Conservation (phyloP, 2,797 vertebrate genomes). For the Chanos chanos region DNA sequence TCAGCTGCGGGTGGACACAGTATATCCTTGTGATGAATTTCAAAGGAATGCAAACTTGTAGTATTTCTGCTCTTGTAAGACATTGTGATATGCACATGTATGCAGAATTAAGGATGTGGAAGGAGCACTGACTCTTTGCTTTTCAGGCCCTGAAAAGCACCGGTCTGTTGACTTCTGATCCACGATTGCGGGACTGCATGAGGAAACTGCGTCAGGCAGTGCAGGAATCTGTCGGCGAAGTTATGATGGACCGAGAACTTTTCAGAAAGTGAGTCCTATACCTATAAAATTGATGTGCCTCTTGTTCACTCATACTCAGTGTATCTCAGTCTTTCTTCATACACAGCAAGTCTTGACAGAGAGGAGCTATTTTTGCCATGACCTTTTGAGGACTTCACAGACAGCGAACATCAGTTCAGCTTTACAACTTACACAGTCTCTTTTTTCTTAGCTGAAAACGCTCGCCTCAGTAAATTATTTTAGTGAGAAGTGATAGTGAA, state of each 20-base stretch:
- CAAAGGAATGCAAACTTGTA: too few relatives aligned
- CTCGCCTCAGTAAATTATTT: too few relatives aligned
- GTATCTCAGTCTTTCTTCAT: neutral
- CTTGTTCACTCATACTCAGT: neutral
- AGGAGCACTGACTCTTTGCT: neutral
- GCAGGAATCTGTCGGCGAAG: slow-evolving; percentile 69
- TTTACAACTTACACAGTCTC: neutral
- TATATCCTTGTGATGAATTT: too few relatives aligned
- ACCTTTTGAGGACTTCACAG: too few relatives aligned
- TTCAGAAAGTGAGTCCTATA: slow-evolving; percentile 74
- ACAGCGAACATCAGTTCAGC: too few relatives aligned
- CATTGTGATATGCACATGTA: neutral
- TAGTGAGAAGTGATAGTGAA: too few relatives aligned
- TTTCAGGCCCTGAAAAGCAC: slow-evolving; percentile 76
- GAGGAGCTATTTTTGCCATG: neutral
- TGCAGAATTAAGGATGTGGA: neutral
- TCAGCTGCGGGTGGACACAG: too few relatives aligned
- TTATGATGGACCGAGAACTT: slow-evolving; percentile 79
- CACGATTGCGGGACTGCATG: slow-evolving; percentile 80
- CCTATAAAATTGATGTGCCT: slow-evolving; percentile 28
- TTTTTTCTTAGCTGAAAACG: too few relatives aligned
- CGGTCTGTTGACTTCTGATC: slow-evolving; percentile 82
- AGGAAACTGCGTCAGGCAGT: slow-evolving; percentile 65
- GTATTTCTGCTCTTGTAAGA: too few relatives aligned
- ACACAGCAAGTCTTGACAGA: neutral